A percentile compares a stretch with the other conserved stretches of the same genome.
These are phyloP conservation scores for Hemicordylus capensis DNA, from an alignment of 2,113 vertebrate species.

Conservation along the genomic window DNA sequence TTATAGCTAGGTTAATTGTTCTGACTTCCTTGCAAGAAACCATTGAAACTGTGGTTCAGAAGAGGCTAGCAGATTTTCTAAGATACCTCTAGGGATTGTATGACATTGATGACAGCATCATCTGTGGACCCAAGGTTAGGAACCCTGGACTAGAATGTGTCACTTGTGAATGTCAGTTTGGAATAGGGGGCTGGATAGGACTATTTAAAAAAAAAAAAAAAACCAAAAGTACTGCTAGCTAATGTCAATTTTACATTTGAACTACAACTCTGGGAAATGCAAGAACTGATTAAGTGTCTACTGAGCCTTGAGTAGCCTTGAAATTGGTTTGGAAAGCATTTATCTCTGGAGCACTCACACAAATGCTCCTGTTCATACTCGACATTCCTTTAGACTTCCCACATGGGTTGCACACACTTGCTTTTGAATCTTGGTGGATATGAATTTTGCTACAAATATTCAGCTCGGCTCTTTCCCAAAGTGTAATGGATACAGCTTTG, in stretches of 20 bases:
- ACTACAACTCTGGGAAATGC: background rate
- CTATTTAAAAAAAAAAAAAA: too few species aligned
- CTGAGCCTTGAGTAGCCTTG: background rate
- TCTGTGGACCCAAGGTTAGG: too few species aligned
- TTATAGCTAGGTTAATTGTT: background rate
- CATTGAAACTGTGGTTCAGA: background rate
- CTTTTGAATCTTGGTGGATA: background rate
- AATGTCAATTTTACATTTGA: background rate
- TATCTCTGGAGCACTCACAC: background rate
- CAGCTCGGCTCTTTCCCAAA: background rate
- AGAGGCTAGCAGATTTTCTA: background rate
- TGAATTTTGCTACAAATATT: conserved; percentile 22
- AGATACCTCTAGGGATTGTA: background rate
- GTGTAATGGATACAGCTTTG: background rate
- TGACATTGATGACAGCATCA: background rate
- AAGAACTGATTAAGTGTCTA: background rate
- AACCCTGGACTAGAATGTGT: background rate
- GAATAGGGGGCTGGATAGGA: too few species aligned
- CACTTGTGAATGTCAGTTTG: background rate
- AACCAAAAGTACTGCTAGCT: background rate
- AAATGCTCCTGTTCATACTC: conserved; percentile 11
- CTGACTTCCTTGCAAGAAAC: background rate
- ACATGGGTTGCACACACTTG: background rate
- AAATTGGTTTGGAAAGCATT: conserved; percentile 13
- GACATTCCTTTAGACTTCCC: conserved; percentile 17